A percentile compares a stretch with the other conserved stretches of the same genome.
Conservation (phyloP, 2,797 vertebrate genomes). For the Lates japonicus region DNA sequence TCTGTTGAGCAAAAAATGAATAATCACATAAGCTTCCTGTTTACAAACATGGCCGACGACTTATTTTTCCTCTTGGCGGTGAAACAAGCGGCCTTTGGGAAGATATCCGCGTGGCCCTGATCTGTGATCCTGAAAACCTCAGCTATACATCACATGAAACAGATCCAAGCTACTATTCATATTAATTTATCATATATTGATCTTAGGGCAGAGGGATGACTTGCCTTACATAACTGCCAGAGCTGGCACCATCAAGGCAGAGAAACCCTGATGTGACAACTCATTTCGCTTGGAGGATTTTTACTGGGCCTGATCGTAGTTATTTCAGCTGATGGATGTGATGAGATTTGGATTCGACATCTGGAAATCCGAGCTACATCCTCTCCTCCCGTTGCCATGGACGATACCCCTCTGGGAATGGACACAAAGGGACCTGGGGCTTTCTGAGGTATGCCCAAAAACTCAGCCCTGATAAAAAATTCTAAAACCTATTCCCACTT, state of each 20-base stretch:
- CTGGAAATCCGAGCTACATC: conserved; percentile 25
- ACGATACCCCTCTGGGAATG: not conserved
- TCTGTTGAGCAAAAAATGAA: conserved; percentile 23
- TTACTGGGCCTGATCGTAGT: too few relatives aligned
- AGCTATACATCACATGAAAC: conserved; percentile 4
- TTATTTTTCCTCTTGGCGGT: not conserved
- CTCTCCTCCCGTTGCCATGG: not conserved
- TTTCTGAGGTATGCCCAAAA: too few relatives aligned
- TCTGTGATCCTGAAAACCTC: conserved; percentile 4
- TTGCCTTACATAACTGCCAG: conserved; percentile 60
- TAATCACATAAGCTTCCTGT: conserved; percentile 13
- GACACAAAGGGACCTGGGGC: not conserved
- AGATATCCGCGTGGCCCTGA: conserved; percentile 8
- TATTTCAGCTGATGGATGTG: not conserved
- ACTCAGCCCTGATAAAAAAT: not conserved
- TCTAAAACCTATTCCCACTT: conserved; percentile 12
- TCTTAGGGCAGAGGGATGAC: conserved; percentile 53
- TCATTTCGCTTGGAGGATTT: too few relatives aligned
- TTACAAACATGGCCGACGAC: conserved; percentile 9
- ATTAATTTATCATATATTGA: conserved; percentile 61
- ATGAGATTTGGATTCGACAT: conserved; percentile 25
- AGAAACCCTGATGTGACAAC: conserved; percentile 14
- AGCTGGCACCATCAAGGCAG: conserved; percentile 38
- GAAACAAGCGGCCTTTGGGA: conserved; percentile 12
- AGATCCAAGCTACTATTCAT: too few relatives aligned